A percentile compares a stretch with the other conserved stretches of the same genome.
phyloP scores from a whole-genome alignment of 2,888 invertebrate species.

The Leucophenga maculata region DNA sequence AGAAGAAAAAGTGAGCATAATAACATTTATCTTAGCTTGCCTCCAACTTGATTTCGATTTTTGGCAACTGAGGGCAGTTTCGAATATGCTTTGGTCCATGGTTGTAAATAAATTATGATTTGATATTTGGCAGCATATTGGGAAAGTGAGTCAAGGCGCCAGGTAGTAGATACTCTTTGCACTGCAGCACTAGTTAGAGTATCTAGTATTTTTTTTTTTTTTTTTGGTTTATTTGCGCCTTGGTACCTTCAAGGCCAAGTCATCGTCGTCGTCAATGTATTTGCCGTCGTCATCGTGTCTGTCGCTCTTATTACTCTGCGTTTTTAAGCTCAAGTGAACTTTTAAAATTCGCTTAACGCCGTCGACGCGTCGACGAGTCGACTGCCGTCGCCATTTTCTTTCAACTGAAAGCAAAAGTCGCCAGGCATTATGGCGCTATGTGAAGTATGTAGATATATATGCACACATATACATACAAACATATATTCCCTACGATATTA shows the following conservation, averaged over 20 bases:
- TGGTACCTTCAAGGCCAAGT: background rate
- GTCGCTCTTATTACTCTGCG: background rate
- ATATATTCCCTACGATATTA: too few relatives aligned
- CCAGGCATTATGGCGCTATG: background rate
- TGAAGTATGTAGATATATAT: too few relatives aligned
- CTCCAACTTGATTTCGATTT: background rate
- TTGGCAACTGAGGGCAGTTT: slow-evolving; percentile 1
- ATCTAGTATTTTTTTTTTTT: too few relatives aligned
- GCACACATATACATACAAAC: too few relatives aligned
- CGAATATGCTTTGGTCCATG: slow-evolving; percentile 3
- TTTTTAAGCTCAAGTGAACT: slow-evolving; percentile 6
- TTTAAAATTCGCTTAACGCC: background rate
- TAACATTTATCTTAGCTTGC: background rate
- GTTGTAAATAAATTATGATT: slow-evolving; percentile 37
- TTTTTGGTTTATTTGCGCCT: too few relatives aligned
- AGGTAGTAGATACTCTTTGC: too few relatives aligned
- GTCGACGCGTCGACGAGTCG: background rate
- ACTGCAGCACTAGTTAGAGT: too few relatives aligned
- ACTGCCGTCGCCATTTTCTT: background rate
- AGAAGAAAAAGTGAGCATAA: too few relatives aligned
- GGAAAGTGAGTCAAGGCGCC: too few relatives aligned
- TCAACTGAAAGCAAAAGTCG: background rate
- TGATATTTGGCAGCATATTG: slow-evolving; percentile 12
- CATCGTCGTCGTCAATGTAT: background rate
- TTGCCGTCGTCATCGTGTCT: background rate